Percentiles rank a stretch among this genome's conserved stretches.
phyloP scores from a whole-genome alignment of 2,797 vertebrate genomes.

The Heliangelus exortis region DNA sequence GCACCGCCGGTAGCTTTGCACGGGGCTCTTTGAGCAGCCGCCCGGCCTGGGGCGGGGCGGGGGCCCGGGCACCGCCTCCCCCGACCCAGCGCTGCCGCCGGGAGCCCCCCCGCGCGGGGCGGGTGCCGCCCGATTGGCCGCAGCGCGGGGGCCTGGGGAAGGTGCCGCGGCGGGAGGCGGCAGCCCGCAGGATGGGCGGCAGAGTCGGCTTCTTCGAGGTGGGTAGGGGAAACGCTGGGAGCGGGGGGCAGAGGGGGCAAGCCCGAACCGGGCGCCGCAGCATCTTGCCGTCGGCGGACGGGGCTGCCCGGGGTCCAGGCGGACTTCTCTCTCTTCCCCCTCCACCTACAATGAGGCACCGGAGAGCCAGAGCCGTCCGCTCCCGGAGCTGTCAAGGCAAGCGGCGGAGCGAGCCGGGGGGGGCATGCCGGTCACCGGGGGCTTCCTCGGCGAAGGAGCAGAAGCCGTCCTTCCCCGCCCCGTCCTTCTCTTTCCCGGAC shows the following conservation, averaged over 20 bases:
- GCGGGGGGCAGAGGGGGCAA: neutral
- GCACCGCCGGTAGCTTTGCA: neutral
- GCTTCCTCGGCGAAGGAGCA: neutral
- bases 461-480: neutral
- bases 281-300: neutral
- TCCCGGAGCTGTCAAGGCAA: neutral
- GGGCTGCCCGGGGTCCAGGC: neutral
- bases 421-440: neutral
- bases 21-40: neutral
- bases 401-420: neutral
- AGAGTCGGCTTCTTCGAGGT: constrained; percentile 76
- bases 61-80: neutral
- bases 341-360: neutral
- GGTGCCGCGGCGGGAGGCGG: neutral
- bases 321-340: neutral
- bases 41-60: neutral
- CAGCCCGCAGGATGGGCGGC: constrained; percentile 54
- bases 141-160: neutral
- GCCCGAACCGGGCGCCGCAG: neutral
- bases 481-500: neutral
- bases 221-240: neutral
- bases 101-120: neutral
- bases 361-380: neutral
- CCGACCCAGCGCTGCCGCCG: neutral
- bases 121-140: constrained; percentile 24